Evolutionary conservation across 2,797 vertebrate genomes (phyloP), one percentile per base, ranked within the genome.

Genomic region (Synaphobranchus kaupii): DNA sequence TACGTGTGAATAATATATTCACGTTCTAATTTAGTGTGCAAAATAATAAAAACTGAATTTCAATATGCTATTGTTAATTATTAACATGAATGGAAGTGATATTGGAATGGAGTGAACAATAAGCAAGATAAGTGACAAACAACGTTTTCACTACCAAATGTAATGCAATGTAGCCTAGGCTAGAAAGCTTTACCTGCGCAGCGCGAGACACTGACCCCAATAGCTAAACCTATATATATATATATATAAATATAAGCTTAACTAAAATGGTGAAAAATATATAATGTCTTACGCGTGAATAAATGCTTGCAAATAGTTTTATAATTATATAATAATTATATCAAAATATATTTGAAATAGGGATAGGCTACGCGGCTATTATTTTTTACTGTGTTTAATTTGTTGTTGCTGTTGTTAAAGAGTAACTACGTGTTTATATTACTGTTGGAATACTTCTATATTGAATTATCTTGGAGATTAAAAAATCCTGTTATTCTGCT

Each of bases 401-500:
- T 56, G 31, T 63, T 78, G 39, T 52, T 83, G 48, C 9, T 66
- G 44, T 3, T 80, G 48, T 76, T 84, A 83, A 6, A 2, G 34
- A 52, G 2, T 84, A 56, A 1, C 2, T 12, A 31, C 48, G 22
- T 58, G 17, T 56, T 84, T 56, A 20, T 39, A 56, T 31, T 58
- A 17, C n/a, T 58, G 20, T 1, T 58, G n/a, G 54, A 7, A 5
- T 39, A 9, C 73, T 56, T 58, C 17, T 15, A 28, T 50, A 20
- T 81, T 81, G 9, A 39, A 5, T 84, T 83, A 76, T 25, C 47
- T n/a, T 47, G 12, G 68, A 84, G 31, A 76, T 47, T 48, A 28
- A 76, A 13, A 54, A 83, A 83, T 31, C 28, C 4, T 31, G n/a
- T 83, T 58, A 56, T 83, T 83, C 31, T 83, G 82, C 47, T 83